A percentile compares a stretch with the other conserved stretches of the same genome.
These are phyloP conservation scores for Pandemis corylana DNA, from an alignment of 2,888 invertebrate species.

Conservation along the genomic window DNA sequence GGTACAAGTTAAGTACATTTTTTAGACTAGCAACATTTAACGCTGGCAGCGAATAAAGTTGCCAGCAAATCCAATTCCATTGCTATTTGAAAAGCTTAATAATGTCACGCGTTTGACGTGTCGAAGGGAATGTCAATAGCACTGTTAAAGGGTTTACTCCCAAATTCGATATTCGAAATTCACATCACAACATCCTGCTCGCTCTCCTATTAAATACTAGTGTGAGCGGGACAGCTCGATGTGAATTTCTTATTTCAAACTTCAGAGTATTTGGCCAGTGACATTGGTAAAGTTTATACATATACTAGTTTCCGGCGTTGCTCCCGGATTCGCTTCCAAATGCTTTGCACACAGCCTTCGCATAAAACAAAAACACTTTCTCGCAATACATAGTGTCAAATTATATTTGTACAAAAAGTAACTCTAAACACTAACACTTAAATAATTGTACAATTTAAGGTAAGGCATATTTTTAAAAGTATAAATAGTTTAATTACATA, in stretches of 20 bases:
- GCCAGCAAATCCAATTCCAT: too few relatives aligned
- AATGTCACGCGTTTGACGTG: constrained; percentile 12
- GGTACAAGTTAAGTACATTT: too few relatives aligned
- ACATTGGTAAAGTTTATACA: constrained; percentile 22
- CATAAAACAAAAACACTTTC: constrained; percentile 45
- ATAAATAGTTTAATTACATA: constrained; percentile 80
- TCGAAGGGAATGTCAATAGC: constrained; percentile 14
- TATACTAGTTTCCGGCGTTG: constrained; percentile 46
- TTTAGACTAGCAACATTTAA: too few relatives aligned
- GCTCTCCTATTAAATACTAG: too few relatives aligned
- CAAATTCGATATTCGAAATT: too few relatives aligned
- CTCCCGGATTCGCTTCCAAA: constrained; percentile 68
- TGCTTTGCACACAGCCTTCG: constrained; percentile 80
- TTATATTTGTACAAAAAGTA: constrained; percentile 66
- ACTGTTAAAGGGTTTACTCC: not conserved
- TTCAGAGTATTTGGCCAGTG: not conserved
- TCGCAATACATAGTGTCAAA: constrained; percentile 56
- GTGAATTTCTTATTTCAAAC: too few relatives aligned
- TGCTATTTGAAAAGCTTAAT: not conserved
- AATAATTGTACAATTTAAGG: constrained; percentile 62
- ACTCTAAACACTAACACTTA: constrained; percentile 59
- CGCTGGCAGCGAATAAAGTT: too few relatives aligned
- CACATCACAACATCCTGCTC: too few relatives aligned
- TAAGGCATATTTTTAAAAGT: constrained; percentile 78
- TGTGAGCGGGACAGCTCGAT: too few relatives aligned